These are phyloP conservation scores for Coilia nasus DNA, from an alignment of 2,797 vertebrate genomes.

Conservation along the genomic window DNA sequence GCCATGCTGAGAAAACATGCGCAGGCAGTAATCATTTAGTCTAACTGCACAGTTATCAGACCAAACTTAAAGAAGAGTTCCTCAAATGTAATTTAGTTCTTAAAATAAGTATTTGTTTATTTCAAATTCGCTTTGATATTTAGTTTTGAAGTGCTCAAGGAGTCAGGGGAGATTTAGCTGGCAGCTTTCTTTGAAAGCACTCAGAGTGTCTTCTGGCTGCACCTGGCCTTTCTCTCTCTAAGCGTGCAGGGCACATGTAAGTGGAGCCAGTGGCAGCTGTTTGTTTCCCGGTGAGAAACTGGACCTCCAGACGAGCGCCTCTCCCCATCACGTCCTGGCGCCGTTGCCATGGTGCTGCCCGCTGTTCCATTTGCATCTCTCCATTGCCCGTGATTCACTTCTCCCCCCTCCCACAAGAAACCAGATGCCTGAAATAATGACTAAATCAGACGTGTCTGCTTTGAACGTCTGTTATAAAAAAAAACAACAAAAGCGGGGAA, in stretches of 20 bases:
- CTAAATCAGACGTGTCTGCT: slow-evolving; percentile 58
- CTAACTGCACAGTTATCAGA: too few species aligned
- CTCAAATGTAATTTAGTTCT: too few species aligned
- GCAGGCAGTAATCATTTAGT: neutral
- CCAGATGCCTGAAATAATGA: slow-evolving; percentile 58
- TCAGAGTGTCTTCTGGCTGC: neutral
- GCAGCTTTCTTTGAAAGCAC: neutral
- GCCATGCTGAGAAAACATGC: neutral
- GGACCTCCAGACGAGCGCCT: neutral
- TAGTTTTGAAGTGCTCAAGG: neutral
- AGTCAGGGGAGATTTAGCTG: neutral
- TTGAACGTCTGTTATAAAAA: slow-evolving; percentile 9
- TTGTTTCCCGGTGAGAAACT: neutral
- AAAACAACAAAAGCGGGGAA: neutral
- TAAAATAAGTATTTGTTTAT: too few species aligned
- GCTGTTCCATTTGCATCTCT: neutral
- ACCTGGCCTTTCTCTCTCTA: neutral
- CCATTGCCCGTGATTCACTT: neutral
- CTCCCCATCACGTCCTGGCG: neutral
- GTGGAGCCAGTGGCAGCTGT: neutral
- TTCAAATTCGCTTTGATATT: neutral
- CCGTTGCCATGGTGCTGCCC: neutral
- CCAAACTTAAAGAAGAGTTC: too few species aligned
- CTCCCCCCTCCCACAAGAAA: slow-evolving; percentile 33
- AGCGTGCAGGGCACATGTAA: neutral